phyloP scores from a whole-genome alignment of 1,140 invertebrate genomes.

The Phenacoccus solenopsis region DNA sequence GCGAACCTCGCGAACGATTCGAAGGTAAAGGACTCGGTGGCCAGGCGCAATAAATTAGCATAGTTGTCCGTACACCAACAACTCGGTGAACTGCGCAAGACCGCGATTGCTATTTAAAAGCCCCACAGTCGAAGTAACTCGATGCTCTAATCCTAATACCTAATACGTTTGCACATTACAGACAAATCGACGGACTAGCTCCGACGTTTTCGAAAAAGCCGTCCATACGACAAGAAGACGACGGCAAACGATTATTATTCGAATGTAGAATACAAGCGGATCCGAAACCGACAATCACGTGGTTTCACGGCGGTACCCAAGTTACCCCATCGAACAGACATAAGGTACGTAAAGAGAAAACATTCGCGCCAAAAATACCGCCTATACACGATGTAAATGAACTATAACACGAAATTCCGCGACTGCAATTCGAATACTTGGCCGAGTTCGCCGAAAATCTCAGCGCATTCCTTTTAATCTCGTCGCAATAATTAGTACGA shows the following conservation, averaged over 20 bases:
- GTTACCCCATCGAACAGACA: conserved; percentile 66
- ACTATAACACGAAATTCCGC: not conserved
- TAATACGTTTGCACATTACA: conserved; percentile 40
- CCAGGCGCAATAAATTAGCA: too few relatives aligned
- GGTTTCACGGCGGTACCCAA: conserved; percentile 75
- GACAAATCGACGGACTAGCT: conserved; percentile 92
- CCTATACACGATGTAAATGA: not conserved
- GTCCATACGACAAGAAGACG: conserved; percentile 89
- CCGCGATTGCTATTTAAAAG: too few relatives aligned
- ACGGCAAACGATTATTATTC: conserved; percentile 87
- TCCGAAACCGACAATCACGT: conserved; percentile 76
- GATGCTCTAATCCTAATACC: too few relatives aligned
- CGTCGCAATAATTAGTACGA: not conserved
- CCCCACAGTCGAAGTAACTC: too few relatives aligned
- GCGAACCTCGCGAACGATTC: too few relatives aligned
- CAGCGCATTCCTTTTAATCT: too few relatives aligned
- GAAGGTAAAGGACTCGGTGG: too few relatives aligned
- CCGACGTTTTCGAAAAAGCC: conserved; percentile 97
- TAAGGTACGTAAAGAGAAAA: conserved; percentile 49
- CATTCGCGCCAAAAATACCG: too few relatives aligned
- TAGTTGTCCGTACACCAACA: too few relatives aligned
- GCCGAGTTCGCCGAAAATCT: not conserved
- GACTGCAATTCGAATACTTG: too few relatives aligned
- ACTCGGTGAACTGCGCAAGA: too few relatives aligned
- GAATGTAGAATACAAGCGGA: conserved; percentile 92